phyloP scores from a whole-genome alignment of 35 echinoderm and acorn worm genomes.

The Lytechinus variegatus region DNA sequence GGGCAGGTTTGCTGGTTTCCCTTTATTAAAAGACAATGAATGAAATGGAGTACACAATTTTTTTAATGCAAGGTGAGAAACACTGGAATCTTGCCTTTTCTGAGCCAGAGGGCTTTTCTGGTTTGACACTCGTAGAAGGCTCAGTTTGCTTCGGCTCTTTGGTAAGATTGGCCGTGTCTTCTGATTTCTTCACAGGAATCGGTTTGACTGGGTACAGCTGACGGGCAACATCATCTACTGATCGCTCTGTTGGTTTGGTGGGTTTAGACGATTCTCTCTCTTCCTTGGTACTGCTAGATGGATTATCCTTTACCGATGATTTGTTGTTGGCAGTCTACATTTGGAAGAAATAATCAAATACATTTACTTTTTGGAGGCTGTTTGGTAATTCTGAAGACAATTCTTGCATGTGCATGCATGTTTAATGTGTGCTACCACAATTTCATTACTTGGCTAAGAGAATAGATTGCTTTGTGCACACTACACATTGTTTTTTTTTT shows the following conservation, averaged over 20 bases:
- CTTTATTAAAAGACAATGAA: too few relatives aligned
- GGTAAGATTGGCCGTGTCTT: background rate
- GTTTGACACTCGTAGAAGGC: background rate
- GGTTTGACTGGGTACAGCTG: constrained; percentile 33
- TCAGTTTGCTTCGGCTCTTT: background rate
- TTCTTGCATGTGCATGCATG: too few relatives aligned
- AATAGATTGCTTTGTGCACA: too few relatives aligned
- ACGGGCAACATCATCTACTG: background rate
- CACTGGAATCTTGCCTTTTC: background rate
- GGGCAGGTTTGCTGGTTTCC: too few relatives aligned
- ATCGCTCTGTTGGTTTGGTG: background rate
- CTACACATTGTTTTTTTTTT: too few relatives aligned
- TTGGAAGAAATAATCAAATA: background rate
- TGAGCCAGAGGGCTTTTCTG: background rate
- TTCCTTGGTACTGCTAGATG: background rate
- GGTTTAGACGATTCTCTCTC: background rate
- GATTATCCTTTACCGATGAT: background rate
- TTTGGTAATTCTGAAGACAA: too few relatives aligned
- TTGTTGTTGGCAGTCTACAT: background rate
- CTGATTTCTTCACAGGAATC: constrained; percentile 18
- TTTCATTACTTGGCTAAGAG: too few relatives aligned
- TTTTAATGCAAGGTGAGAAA: background rate
- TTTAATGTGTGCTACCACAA: too few relatives aligned
- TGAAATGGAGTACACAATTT: background rate
- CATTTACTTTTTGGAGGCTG: background rate